Evolutionary conservation across 2,888 invertebrate genomes (phyloP).

Genomic region (Melitaea athalia): DNA sequence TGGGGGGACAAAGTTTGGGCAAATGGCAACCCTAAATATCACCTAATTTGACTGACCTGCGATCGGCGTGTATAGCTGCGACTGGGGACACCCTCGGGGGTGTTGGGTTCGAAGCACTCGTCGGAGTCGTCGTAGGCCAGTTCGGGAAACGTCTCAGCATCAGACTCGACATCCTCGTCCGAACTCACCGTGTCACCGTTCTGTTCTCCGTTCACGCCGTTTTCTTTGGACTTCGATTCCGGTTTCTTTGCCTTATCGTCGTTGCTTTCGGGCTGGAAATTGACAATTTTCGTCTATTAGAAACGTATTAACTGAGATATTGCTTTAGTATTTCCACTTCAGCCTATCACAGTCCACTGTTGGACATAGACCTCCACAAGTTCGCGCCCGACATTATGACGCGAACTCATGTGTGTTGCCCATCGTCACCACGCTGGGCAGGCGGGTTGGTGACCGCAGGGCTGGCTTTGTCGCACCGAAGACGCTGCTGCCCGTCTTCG

Average conservation of each 20-base stretch:
- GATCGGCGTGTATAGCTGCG: constrained; percentile 71
- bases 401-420: too few species aligned
- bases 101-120: constrained; percentile 61
- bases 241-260: constrained; percentile 45
- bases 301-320: neutral
- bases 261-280: constrained; percentile 55
- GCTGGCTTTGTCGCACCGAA: too few species aligned
- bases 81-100: constrained; percentile 56
- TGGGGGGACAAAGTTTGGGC: neutral
- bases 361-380: too few species aligned
- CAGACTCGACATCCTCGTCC: constrained; percentile 46
- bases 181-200: constrained; percentile 58
- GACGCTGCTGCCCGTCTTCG: too few species aligned
- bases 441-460: too few species aligned
- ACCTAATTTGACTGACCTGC: constrained; percentile 59
- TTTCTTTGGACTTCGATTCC: constrained; percentile 55
- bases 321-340: too few species aligned
- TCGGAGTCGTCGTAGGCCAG: constrained; percentile 75
- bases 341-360: too few species aligned
- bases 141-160: constrained; percentile 73
- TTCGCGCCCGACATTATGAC: too few species aligned
- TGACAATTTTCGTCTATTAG: neutral
- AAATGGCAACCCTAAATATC: neutral
- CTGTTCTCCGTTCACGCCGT: constrained; percentile 63
- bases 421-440: too few species aligned